These are phyloP conservation scores for Danaus chrysippus DNA, from an alignment of 2,888 invertebrate genomes.

Conservation along the genomic window DNA sequence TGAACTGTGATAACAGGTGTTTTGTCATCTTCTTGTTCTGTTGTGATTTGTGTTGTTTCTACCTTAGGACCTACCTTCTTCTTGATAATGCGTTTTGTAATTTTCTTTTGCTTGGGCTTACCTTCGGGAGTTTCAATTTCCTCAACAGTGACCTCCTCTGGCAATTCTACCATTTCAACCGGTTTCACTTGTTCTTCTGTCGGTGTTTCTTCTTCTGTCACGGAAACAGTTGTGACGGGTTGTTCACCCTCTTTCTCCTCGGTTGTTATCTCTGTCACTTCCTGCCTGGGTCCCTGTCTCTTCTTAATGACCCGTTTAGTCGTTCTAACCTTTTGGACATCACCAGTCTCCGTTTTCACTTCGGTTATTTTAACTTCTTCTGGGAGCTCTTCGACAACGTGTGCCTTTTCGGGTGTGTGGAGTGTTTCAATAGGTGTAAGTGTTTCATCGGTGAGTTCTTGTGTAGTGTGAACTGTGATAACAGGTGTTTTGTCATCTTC, in stretches of 20 bases:
- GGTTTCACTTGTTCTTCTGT: conserved; percentile 49
- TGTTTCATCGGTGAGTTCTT: conserved; percentile 28
- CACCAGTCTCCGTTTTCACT: conserved; percentile 35
- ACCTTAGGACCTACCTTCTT: conserved; percentile 37
- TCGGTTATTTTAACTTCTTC: conserved; percentile 39
- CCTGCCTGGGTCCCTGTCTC: conserved; percentile 30
- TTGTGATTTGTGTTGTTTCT: conserved; percentile 38
- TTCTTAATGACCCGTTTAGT: conserved; percentile 43
- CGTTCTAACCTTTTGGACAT: conserved; percentile 33
- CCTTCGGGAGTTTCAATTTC: conserved; percentile 43
- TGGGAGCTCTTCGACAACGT: conserved; percentile 30
- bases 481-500: conserved; percentile 54
- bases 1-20: conserved; percentile 38
- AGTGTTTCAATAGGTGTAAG: conserved; percentile 23
- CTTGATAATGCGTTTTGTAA: conserved; percentile 41
- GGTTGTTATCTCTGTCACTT: conserved; percentile 37
- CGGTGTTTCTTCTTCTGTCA: conserved; percentile 21
- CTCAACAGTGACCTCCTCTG: conserved; percentile 39
- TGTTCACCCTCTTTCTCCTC: conserved; percentile 35
- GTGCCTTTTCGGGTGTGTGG: conserved; percentile 31
- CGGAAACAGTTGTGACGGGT: conserved; percentile 34
- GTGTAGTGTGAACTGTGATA: conserved; percentile 26
- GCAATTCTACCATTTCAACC: conserved; percentile 38
- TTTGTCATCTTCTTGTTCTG: conserved; percentile 19
- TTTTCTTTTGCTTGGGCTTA: conserved; percentile 45